Evolutionary conservation across 1,140 invertebrate genomes (phyloP).

Genomic region (Mercenaria mercenaria): DNA sequence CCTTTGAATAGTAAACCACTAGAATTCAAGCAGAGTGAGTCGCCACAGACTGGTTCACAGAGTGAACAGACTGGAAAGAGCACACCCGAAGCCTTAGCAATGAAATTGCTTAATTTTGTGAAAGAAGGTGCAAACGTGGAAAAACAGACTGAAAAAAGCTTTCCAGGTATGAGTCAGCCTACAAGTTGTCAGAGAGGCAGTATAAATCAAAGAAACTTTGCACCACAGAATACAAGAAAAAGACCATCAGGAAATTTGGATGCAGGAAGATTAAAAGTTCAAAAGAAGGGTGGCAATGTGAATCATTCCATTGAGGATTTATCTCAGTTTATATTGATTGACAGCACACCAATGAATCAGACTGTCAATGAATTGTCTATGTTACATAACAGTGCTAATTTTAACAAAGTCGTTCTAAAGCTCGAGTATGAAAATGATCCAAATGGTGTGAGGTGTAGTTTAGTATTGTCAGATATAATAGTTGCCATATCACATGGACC

Average conservation of each 20-base stretch:
- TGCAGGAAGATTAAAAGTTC: neutral
- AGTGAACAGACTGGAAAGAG: neutral
- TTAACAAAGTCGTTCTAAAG: conserved; percentile 62
- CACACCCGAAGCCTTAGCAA: conserved; percentile 42
- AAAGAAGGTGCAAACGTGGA: conserved; percentile 13
- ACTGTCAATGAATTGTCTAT: conserved; percentile 1
- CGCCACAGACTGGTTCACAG: neutral
- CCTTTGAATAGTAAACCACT: conserved; percentile 3
- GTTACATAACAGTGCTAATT: conserved; percentile 60
- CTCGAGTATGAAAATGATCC: conserved; percentile 57
- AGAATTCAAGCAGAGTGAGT: neutral
- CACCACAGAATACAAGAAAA: neutral
- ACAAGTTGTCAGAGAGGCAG: neutral
- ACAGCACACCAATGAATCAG: neutral
- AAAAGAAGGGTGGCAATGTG: neutral
- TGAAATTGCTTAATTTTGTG: conserved; percentile 52
- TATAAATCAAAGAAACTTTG: neutral
- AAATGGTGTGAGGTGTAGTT: conserved; percentile 71
- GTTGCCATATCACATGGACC: conserved; percentile 64
- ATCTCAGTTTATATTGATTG: conserved; percentile 60
- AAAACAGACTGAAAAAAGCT: neutral
- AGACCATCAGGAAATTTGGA: neutral
- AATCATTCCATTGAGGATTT: conserved; percentile 54
- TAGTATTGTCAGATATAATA: conserved; percentile 62
- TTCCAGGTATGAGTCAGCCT: neutral